Base-by-base conservation (phyloP, 2,797 vertebrate genomes). In the Xenentodon cancila region DNA sequence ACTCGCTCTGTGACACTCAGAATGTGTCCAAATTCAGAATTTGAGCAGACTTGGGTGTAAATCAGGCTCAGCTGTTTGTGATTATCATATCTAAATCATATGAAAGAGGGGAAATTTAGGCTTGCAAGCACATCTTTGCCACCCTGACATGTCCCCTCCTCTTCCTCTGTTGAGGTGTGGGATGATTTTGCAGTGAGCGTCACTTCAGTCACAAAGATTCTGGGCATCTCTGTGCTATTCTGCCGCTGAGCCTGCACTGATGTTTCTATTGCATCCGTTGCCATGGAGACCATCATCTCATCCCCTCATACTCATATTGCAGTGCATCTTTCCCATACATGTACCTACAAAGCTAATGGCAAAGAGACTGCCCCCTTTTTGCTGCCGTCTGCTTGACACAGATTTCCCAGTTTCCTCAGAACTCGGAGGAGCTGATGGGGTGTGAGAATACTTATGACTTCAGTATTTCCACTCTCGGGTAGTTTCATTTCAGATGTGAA, bases 281-380 rank as follows among this genome's bases (percentile, higher is more conserved):
- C 89, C 81, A 90, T 90, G 80, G 91, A 87, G 78, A 91, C 87
- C 59, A 73, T 55, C 81, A 66, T 82, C 68, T 34, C 62, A 54
- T 37, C 42, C 50, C 44, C 77, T 34, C 25, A 77, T 32, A 20
- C 37, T 48, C 20, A 3, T 19, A 9, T 47, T 20, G 19, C 11
- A 8, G 19, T 37, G 70, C 75, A 75, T 82, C 59, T 75, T 77
- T 72, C 53, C 47, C 21, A 50, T 32, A 43, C 44, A 56, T 17
- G n/a, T 25, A 19, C 59, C 55, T 67, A 20, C 54, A 51, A 70
- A 79, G 82, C 15, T 48, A 49, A 17, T 46, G 20, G 45, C 49
- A 18, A 40, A 12, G 30, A 61, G 18, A 47, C 56, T 44, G 51
- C 18, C 0, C 50, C 62, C 45, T 59, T 61, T 64, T 70, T 71